These are phyloP conservation scores for Erpornis zantholeuca DNA, from an alignment of 2,113 vertebrate genomes.

Conservation along the genomic window DNA sequence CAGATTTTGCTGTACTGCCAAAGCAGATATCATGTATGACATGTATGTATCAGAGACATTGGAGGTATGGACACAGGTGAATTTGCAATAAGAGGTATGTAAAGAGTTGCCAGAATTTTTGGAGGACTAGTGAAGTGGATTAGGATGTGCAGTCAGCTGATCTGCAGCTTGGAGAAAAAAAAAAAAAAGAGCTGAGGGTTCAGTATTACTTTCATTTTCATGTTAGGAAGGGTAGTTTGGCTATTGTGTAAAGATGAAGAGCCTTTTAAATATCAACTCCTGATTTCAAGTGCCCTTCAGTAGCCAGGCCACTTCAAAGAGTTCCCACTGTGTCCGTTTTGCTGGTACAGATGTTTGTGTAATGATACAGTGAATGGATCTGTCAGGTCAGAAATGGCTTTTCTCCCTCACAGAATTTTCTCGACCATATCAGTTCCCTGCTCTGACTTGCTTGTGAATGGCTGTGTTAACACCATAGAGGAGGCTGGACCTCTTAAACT, in stretches of 20 bases:
- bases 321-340: slow-evolving; percentile 16
- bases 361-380: not conserved
- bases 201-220: not conserved
- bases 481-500: not conserved
- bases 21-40: not conserved
- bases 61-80: not conserved
- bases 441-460: not conserved
- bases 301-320: not conserved
- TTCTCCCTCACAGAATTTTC: not conserved
- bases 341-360: slow-evolving; percentile 18
- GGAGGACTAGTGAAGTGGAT: not conserved
- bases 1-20: not conserved
- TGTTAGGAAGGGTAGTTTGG: not conserved
- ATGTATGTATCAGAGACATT: too few species aligned
- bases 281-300: slow-evolving; percentile 48
- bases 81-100: not conserved
- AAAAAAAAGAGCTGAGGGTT: not conserved
- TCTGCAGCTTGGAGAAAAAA: not conserved
- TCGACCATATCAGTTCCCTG: fast-evolving
- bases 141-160: not conserved
- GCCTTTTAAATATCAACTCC: slow-evolving; percentile 13
- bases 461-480: not conserved
- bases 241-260: not conserved
- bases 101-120: not conserved
- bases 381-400: not conserved